phyloP scores from a whole-genome alignment of 2,113 vertebrate species.

The Pseudopodoces humilis region DNA sequence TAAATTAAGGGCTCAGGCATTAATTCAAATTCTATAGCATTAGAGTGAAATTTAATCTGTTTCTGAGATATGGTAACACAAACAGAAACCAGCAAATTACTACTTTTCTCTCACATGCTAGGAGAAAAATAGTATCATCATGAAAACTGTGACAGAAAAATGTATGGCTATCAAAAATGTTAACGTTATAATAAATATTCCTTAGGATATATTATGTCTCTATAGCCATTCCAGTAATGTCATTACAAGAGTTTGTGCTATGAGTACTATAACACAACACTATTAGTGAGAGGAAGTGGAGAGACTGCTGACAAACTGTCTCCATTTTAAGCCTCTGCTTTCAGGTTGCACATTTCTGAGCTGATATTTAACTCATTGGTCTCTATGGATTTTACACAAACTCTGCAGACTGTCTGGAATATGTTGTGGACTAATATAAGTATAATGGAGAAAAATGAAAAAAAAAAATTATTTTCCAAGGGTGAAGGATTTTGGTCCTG shows the following conservation, averaged over 20 bases:
- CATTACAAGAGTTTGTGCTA: neutral
- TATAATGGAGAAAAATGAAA: neutral
- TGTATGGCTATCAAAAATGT: neutral
- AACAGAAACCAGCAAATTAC: neutral
- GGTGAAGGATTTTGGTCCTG: neutral
- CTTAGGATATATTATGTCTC: neutral
- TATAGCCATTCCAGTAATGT: neutral
- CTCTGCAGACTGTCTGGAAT: neutral
- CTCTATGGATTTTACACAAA: neutral
- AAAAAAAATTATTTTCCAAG: neutral
- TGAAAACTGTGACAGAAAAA: conserved; percentile 20
- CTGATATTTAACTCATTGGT: neutral
- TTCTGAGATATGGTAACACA: neutral
- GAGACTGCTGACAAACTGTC: neutral
- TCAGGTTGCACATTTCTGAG: neutral
- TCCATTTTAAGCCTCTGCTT: neutral
- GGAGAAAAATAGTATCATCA: neutral
- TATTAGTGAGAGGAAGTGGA: neutral
- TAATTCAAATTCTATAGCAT: neutral
- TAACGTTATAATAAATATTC: neutral
- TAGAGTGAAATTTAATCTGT: neutral
- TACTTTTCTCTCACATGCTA: neutral
- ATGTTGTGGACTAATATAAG: neutral
- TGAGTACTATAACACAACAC: neutral
- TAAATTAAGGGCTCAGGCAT: neutral